These are phyloP conservation scores for Hydrochoerus hydrochaeris DNA, from an alignment of 2,113 vertebrate genomes.

Conservation along the genomic window DNA sequence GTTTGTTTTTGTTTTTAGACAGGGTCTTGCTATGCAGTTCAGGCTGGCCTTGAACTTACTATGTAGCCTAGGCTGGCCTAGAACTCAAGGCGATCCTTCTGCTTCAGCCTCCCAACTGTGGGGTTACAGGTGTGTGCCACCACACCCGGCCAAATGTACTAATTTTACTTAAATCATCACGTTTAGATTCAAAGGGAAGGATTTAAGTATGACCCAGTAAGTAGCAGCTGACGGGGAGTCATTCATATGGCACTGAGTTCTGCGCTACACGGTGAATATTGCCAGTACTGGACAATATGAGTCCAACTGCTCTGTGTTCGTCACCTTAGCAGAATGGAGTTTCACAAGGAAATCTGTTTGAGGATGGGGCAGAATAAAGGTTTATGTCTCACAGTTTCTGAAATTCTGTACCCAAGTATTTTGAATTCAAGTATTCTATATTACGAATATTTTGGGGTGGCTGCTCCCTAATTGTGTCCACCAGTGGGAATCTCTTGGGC, in stretches of 20 bases:
- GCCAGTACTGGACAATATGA: neutral
- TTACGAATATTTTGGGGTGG: neutral
- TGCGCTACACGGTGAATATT: neutral
- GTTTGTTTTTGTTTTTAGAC: neutral
- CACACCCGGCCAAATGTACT: neutral
- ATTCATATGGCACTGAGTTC: neutral
- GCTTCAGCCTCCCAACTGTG: neutral
- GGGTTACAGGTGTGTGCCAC: neutral
- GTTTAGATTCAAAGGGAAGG: conserved; percentile 14
- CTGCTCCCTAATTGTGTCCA: neutral
- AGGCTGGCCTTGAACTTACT: neutral
- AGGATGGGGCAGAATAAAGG: neutral
- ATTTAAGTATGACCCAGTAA: neutral
- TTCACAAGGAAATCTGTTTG: neutral
- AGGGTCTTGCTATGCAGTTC: neutral
- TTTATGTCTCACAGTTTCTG: neutral
- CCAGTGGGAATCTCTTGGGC: neutral
- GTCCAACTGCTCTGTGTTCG: neutral
- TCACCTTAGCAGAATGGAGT: neutral
- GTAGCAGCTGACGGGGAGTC: neutral
- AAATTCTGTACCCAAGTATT: neutral
- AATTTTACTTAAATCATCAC: conserved; percentile 39
- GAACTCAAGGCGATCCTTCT: neutral
- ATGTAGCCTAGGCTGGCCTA: neutral
- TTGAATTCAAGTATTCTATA: neutral